Base-by-base conservation (phyloP, 2,797 vertebrate genomes). In the Cossypha niveicapilla region DNA sequence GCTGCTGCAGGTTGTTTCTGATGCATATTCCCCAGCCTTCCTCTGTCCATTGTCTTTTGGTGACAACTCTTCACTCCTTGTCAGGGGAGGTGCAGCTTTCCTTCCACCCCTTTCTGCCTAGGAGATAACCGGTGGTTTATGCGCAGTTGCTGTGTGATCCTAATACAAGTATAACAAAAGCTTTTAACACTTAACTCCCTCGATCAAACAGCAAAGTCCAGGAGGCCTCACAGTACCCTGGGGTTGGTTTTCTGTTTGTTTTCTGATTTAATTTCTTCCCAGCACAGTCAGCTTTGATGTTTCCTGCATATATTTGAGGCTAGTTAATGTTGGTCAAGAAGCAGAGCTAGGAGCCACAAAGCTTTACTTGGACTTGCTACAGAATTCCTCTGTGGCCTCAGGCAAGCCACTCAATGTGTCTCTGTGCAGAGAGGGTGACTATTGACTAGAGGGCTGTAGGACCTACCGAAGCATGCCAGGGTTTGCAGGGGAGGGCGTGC, bases 381-480 rank as follows among this genome's bases (percentile, higher is more conserved):
- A 93, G 93, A 94, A 95, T 93, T 93, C 92, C 75, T 94, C 90
- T 89, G 88, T 95, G 95, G 93, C 95, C 93, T 93, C 89, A 80
- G 95, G 92, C 92, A 54, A 95, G 95, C 95, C 92, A 80, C 88
- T 96, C 92, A 90, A 62, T 87, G 95, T 95, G 47, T 93, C 70
- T 92, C 88, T 93, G 82, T 88, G 82, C 94, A 70, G 82, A 80
- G 86, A 93, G 89, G 91, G 87, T 95, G 92, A 95, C 95, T 96
- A 94, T 96, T 96, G 95, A 94, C 94, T 92, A 83, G 95, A 91
- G 82, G 84, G 91, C 89, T 90, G 78, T 58, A 95, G 94, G 91
- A 94, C 95, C 92, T 96, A 96, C 92, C 70, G 50, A 96, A 95
- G 93, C 95, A 96, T 95, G 93, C 86, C 94, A 95, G 88, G 81